Evolutionary conservation across 2,888 invertebrate genomes (phyloP).

Genomic region (Osedax frankpressi): DNA sequence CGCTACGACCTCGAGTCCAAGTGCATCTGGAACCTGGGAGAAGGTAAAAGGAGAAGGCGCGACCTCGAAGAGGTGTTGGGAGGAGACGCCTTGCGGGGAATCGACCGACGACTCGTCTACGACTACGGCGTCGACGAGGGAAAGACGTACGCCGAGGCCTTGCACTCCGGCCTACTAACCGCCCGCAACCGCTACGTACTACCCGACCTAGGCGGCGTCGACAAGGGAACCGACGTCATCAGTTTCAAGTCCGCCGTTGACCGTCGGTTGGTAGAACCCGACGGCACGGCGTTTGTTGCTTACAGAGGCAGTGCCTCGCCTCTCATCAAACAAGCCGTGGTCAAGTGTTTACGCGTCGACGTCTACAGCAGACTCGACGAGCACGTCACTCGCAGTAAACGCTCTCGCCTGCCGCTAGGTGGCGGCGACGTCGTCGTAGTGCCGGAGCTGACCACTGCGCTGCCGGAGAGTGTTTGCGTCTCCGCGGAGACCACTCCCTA

Average conservation of each 20-base stretch:
- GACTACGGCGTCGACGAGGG: no score
- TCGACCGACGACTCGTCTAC: conserved; percentile 52
- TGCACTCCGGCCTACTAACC: no score
- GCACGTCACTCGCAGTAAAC: background rate
- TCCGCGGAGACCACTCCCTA: background rate
- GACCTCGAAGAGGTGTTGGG: conserved; percentile 42
- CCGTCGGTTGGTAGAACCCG: no score
- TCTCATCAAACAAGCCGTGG: background rate
- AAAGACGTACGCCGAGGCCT: no score
- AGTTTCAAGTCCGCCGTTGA: no score
- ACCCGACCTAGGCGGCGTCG: no score
- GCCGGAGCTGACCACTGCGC: background rate
- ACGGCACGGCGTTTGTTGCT: background rate
- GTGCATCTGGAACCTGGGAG: conserved; percentile 66
- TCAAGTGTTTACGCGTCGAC: background rate
- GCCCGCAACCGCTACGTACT: no score
- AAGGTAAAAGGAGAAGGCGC: conserved; percentile 46
- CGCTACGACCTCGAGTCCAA: conserved; percentile 60
- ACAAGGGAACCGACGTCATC: no score
- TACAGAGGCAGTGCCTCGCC: background rate
- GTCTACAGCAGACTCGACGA: background rate
- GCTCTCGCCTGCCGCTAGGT: no score
- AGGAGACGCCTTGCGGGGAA: conserved; percentile 60
- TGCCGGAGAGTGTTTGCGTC: background rate
- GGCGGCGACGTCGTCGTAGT: background rate